Percentiles rank a stretch among this genome's conserved stretches.
Evolutionary conservation across 1,140 invertebrate species (phyloP).

Genomic region (Gonioctena quinquepunctata): DNA sequence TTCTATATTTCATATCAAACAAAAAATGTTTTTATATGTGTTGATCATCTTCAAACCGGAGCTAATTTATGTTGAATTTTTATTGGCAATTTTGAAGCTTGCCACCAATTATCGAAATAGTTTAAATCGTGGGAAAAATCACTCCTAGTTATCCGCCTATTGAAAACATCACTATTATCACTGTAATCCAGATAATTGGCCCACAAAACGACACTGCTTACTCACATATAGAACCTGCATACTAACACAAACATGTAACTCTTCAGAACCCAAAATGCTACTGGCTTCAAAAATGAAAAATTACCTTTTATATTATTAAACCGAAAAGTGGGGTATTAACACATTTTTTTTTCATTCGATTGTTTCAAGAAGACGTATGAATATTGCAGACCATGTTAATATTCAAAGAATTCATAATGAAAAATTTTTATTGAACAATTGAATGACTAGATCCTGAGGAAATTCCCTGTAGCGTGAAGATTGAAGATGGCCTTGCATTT

Average conservation of each 20-base stretch:
- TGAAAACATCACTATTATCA: background rate
- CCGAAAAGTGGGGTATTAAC: constrained; percentile 35
- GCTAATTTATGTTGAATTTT: too few species aligned
- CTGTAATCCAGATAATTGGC: constrained; percentile 4
- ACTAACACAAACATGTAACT: background rate
- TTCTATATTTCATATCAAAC: too few species aligned
- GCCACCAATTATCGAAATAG: too few species aligned
- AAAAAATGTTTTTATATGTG: too few species aligned
- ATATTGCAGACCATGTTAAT: constrained; percentile 25
- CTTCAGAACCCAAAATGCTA: background rate
- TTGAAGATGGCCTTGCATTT: constrained; percentile 42
- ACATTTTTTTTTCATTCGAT: constrained; percentile 29
- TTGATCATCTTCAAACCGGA: too few species aligned
- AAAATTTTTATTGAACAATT: constrained; percentile 26
- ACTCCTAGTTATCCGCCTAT: too few species aligned
- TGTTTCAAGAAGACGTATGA: constrained; percentile 37
- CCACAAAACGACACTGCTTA: background rate
- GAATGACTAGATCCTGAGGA: constrained; percentile 29
- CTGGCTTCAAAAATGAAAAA: constrained; percentile 32
- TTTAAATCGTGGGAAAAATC: too few species aligned
- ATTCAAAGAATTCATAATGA: constrained; percentile 25
- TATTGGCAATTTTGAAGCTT: too few species aligned
- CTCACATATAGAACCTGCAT: constrained; percentile 25
- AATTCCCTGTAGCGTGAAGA: constrained; percentile 42
- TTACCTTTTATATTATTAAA: constrained; percentile 35